Percentiles rank a stretch among this genome's conserved stretches.
Evolutionary conservation across 2,797 vertebrate genomes (phyloP).

Genomic region (Euphonia xanthogaster): DNA sequence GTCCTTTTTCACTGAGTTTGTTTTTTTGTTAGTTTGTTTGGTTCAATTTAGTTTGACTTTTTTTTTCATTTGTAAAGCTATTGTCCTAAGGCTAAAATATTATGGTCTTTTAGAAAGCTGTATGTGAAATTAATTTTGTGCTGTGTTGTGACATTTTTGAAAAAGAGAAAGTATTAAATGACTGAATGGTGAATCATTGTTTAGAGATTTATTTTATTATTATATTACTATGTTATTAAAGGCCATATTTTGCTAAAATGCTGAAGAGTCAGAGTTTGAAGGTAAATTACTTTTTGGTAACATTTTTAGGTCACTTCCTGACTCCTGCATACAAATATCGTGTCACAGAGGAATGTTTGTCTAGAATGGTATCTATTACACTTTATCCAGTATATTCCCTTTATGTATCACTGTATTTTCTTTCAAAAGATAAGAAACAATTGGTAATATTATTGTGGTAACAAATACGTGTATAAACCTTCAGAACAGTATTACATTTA

Average conservation of each 20-base stretch:
- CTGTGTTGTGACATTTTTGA: neutral
- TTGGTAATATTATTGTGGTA: neutral
- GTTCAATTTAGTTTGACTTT: rapidly evolving
- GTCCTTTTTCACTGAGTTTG: neutral
- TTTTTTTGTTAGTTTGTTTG: neutral
- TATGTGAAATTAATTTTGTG: constrained; percentile 25
- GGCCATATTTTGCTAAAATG: neutral
- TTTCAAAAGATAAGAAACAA: neutral
- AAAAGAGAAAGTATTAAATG: neutral
- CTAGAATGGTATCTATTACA: neutral
- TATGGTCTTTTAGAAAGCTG: neutral
- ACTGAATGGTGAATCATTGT: neutral
- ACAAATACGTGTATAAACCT: neutral
- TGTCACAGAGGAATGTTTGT: neutral
- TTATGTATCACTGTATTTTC: neutral
- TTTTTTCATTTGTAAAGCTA: neutral
- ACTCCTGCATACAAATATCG: neutral
- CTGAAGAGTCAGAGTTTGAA: neutral
- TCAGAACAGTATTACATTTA: neutral
- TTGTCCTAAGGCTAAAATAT: neutral
- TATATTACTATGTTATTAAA: neutral
- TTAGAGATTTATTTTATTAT: neutral
- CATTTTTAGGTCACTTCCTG: neutral
- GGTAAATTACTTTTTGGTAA: neutral
- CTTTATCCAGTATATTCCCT: neutral